phyloP scores from a whole-genome alignment of 1,140 invertebrate species.

The Panulirus ornatus region DNA sequence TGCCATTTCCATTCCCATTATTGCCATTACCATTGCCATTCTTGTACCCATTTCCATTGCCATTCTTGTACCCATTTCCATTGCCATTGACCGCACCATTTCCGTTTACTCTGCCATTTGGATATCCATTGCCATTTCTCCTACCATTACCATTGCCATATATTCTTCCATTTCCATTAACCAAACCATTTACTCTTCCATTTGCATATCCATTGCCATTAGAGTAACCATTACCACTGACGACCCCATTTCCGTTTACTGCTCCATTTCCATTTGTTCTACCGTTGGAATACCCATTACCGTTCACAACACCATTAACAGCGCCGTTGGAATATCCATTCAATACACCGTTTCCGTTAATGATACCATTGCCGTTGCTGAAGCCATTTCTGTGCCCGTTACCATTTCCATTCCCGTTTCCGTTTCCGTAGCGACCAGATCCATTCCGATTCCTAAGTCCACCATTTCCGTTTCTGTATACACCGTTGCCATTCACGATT shows the following conservation, averaged over 20 bases:
- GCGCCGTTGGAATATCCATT: neutral
- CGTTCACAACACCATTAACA: no score
- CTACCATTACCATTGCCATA: neutral
- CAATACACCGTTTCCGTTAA: no score
- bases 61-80: neutral
- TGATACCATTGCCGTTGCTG: constrained; percentile 18
- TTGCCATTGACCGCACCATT: neutral
- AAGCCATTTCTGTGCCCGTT: neutral
- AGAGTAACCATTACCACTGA: no score
- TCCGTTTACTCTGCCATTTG: neutral
- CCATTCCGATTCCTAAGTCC: neutral
- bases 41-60: neutral
- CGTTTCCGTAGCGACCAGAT: neutral
- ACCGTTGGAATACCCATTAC: no score
- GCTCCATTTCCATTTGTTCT: constrained; percentile 9
- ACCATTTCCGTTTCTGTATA: constrained; percentile 27
- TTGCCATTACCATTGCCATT: neutral
- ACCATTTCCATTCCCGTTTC: constrained; percentile 30
- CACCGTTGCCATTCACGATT: no score
- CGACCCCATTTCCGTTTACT: neutral
- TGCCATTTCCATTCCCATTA: neutral
- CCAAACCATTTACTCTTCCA: neutral
- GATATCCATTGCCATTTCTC: constrained; percentile 11
- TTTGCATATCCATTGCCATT: neutral
- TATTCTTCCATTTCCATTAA: neutral